Base-by-base conservation (phyloP, 2,888 invertebrate species). In the Lasioglossum malachurum region DNA sequence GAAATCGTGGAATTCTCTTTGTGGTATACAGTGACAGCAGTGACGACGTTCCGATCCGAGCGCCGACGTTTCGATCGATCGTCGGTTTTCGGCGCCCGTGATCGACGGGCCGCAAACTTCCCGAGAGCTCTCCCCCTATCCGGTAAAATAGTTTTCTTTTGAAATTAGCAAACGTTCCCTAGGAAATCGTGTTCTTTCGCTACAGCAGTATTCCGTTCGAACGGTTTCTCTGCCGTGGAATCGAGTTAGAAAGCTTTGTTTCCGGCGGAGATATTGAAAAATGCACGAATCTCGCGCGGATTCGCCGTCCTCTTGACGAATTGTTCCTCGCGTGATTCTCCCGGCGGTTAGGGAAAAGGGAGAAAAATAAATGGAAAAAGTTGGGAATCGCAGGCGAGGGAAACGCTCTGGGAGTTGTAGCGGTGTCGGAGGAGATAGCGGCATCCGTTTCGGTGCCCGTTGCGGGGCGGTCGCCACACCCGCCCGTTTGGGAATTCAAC, bases 401-500 rank as follows among this genome's bases (percentile, higher is more conserved):
- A 82, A 77, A 80, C 79, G 67, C 35, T 27, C 74, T 38, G 83
- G 80, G 77, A 86, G 85, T 74, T 76, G 86, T 75, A 69, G 78
- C 76, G 82, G 88, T 86, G 87, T 82, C 83, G 82, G 83, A 73
- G 86, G 88, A 87, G 89, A 89, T 87, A 90, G 92, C 91, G 92
- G 94, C 91, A 92, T 93, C 92, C 93, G 93, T 94, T 94, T 92
- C 91, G 93, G 91, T 94, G 93, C 92, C 94, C 93, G 94, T 93
- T 92, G 94, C 94, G 94, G 95, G 94, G 93, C 95, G 94, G 89
- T 93, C 95, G 94, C 95, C 94, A 95, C 95, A 95, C 95, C 95
- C 95, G 95, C 95, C 95, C 95, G 95, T 95, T 95, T 94, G 95
- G 95, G 95, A 95, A 95, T 95, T 95, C 94, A 93, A 94, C 93